phyloP scores from a whole-genome alignment of 2,888 invertebrate genomes.

The Ormyrus thymus region DNA sequence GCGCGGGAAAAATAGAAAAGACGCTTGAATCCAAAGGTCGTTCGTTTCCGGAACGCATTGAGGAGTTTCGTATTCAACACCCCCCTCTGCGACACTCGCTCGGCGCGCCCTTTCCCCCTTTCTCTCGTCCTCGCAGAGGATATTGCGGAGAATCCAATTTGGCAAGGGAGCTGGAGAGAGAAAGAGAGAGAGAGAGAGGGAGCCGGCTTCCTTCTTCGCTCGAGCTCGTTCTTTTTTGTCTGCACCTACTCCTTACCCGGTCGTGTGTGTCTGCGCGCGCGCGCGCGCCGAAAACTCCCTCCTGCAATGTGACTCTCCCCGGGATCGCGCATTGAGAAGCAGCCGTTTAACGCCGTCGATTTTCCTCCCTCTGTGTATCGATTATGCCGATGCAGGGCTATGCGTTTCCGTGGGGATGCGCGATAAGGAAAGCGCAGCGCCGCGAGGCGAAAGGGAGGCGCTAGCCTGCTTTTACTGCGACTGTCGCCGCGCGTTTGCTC shows the following conservation, averaged over 20 bases:
- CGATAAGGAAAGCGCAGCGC: not conserved
- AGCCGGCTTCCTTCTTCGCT: slow-evolving; percentile 15
- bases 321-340: not conserved
- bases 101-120: not conserved
- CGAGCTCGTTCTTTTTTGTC: not conserved
- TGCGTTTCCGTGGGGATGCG: not conserved
- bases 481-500: not conserved
- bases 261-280: no score
- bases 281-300: no score
- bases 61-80: slow-evolving; percentile 44
- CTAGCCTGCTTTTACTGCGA: no score
- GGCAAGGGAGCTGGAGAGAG: slow-evolving; percentile 22
- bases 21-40: slow-evolving; percentile 38
- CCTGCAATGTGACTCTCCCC: not conserved
- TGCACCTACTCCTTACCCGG: no score
- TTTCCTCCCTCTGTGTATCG: slow-evolving; percentile 2
- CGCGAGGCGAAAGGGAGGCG: no score
- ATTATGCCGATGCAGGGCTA: not conserved
- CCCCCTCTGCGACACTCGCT: slow-evolving; percentile 17
- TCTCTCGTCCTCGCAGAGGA: slow-evolving; percentile 27
- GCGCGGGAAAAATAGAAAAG: slow-evolving; percentile 30
- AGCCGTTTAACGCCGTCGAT: not conserved
- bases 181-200: slow-evolving; percentile 6
- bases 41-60: slow-evolving; percentile 49
- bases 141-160: slow-evolving; percentile 51